phyloP scores from a whole-genome alignment of 2,888 invertebrate genomes.

The Mystacides longicornis region DNA sequence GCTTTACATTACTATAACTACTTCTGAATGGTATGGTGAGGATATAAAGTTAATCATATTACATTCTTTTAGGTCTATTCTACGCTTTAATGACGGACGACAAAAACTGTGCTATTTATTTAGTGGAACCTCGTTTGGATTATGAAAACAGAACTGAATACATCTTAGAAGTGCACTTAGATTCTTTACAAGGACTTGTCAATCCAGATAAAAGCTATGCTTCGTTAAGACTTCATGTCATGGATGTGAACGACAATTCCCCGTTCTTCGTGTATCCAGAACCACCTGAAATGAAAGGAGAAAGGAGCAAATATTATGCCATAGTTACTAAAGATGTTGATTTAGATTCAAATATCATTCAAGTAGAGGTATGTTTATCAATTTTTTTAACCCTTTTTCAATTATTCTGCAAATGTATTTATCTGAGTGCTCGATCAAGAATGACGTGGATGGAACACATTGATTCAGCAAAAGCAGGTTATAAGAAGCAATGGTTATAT shows the following conservation, averaged over 20 bases:
- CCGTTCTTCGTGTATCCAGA: conserved; percentile 74
- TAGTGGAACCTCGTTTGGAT: conserved; percentile 66
- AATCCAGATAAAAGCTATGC: conserved; percentile 70
- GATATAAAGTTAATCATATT: background rate
- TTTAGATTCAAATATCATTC: conserved; percentile 67
- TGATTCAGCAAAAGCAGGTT: too few species aligned
- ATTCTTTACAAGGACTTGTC: conserved; percentile 72
- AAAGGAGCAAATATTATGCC: conserved; percentile 69
- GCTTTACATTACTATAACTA: background rate
- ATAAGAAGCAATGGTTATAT: too few species aligned
- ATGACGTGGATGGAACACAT: too few species aligned
- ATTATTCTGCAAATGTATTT: too few species aligned
- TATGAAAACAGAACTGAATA: conserved; percentile 71
- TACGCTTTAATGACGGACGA: conserved; percentile 66
- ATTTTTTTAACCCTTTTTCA: too few species aligned
- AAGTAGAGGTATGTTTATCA: conserved; percentile 55
- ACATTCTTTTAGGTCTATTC: conserved; percentile 55
- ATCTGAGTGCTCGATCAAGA: too few species aligned
- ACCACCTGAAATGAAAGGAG: conserved; percentile 45
- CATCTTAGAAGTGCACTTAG: conserved; percentile 66
- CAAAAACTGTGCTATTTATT: conserved; percentile 72
- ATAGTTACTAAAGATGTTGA: conserved; percentile 68
- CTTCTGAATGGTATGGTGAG: background rate
- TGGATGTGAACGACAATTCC: conserved; percentile 84
- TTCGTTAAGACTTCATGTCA: conserved; percentile 70